Evolutionary conservation across 1,140 invertebrate species (phyloP).

Genomic region (Pseudachorutes palmiensis): DNA sequence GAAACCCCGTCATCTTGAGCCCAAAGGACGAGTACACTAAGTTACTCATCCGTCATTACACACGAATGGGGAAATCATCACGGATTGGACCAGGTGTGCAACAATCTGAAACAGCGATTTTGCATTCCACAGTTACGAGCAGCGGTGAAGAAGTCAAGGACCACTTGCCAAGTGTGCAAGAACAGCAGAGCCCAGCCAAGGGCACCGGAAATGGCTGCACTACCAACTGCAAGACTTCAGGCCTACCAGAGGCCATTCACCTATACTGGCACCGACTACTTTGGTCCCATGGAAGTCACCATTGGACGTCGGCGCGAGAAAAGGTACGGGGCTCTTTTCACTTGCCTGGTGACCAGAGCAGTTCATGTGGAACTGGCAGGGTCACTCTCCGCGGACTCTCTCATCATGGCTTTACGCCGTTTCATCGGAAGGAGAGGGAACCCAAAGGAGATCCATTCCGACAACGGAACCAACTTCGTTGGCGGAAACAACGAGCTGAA

Average conservation of each 20-base stretch:
- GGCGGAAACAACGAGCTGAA: slow-evolving; percentile 23
- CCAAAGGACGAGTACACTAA: background rate
- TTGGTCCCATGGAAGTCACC: slow-evolving; percentile 29
- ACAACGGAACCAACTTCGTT: slow-evolving; percentile 40
- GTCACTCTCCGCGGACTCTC: slow-evolving; percentile 27
- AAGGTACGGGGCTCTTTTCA: slow-evolving; percentile 37
- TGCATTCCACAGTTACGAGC: background rate
- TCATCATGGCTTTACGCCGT: slow-evolving; percentile 32
- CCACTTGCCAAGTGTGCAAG: slow-evolving; percentile 2
- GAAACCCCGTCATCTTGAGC: background rate
- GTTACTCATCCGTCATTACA: background rate
- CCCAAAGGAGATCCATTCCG: slow-evolving; percentile 29
- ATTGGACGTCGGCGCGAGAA: slow-evolving; percentile 24
- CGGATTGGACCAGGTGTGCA: background rate
- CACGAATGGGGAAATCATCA: background rate
- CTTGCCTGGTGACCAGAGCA: slow-evolving; percentile 33
- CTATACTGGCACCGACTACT: slow-evolving; percentile 33
- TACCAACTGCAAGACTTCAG: background rate
- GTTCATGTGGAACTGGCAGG: slow-evolving; percentile 40
- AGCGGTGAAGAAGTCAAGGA: background rate
- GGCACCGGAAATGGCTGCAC: background rate
- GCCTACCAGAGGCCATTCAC: slow-evolving; percentile 12
- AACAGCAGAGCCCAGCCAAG: background rate
- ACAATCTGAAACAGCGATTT: background rate
- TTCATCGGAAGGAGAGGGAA: slow-evolving; percentile 37